Evolutionary conservation across 2,113 vertebrate species (phyloP).

Genomic region (Fregata magnificens): DNA sequence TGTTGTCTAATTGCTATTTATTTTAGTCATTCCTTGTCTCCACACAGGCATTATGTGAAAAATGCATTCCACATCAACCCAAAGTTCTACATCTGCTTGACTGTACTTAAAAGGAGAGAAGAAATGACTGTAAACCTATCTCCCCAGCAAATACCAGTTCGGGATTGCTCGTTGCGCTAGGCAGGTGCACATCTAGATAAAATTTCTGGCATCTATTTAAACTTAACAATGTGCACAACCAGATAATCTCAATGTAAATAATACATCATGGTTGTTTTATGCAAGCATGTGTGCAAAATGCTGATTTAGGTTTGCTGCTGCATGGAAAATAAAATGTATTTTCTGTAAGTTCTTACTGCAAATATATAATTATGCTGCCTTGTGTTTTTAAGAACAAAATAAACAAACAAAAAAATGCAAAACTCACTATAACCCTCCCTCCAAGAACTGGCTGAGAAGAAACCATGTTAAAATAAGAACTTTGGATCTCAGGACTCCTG

Average conservation of each 20-base stretch:
- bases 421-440: background rate
- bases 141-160: constrained; percentile 75
- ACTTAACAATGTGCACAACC: constrained; percentile 74
- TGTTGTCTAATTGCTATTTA: constrained; percentile 55
- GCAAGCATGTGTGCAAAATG: background rate
- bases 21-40: constrained; percentile 64
- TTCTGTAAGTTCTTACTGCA: background rate
- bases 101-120: constrained; percentile 77
- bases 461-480: background rate
- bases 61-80: constrained; percentile 51
- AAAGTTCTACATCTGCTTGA: constrained; percentile 72
- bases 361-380: background rate
- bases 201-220: constrained; percentile 85
- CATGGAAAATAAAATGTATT: background rate
- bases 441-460: background rate
- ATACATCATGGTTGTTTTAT: constrained; percentile 53
- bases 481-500: background rate
- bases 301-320: background rate
- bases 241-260: constrained; percentile 78
- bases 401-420: no score
- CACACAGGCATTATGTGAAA: constrained; percentile 63
- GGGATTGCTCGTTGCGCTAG: constrained; percentile 51
- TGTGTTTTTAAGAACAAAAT: background rate
- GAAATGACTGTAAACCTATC: constrained; percentile 78
- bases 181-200: constrained; percentile 81